These are phyloP conservation scores for Elysia chlorotica DNA, from an alignment of 1,140 invertebrate species.

Conservation along the genomic window DNA sequence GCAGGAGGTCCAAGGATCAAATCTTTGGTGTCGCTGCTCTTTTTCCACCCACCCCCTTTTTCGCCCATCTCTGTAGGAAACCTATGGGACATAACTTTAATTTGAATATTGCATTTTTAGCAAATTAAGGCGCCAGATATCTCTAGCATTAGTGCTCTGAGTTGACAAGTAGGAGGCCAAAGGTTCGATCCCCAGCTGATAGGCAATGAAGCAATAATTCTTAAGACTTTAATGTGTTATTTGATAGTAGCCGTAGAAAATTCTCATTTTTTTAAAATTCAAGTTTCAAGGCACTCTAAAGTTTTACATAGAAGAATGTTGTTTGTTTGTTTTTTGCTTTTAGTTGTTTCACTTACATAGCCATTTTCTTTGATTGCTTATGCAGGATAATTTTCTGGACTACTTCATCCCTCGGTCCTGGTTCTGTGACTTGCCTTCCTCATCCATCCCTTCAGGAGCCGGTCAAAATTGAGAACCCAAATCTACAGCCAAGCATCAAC, in stretches of 20 bases:
- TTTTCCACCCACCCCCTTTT: too few relatives aligned
- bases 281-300: neutral
- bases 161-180: too few relatives aligned
- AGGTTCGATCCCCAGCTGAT: neutral
- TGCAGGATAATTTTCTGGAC: slow-evolving; percentile 56
- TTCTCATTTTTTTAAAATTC: neutral
- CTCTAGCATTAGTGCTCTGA: too few relatives aligned
- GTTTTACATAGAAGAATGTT: neutral
- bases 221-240: neutral
- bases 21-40: too few relatives aligned
- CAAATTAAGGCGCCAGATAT: too few relatives aligned
- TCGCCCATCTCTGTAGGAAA: too few relatives aligned
- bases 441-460: too few relatives aligned
- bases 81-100: too few relatives aligned
- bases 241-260: neutral
- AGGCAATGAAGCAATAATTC: neutral
- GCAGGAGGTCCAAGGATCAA: too few relatives aligned
- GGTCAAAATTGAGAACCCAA: too few relatives aligned
- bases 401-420: slow-evolving; percentile 59
- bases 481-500: too few relatives aligned
- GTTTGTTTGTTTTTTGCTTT: neutral
- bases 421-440: slow-evolving; percentile 52
- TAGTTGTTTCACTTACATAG: neutral
- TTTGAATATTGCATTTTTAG: too few relatives aligned
- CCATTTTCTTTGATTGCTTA: slow-evolving; percentile 21